A percentile compares a stretch with the other conserved stretches of the same genome.
These are phyloP conservation scores for Alauda arvensis DNA, from an alignment of 2,797 vertebrate species.

Conservation along the genomic window DNA sequence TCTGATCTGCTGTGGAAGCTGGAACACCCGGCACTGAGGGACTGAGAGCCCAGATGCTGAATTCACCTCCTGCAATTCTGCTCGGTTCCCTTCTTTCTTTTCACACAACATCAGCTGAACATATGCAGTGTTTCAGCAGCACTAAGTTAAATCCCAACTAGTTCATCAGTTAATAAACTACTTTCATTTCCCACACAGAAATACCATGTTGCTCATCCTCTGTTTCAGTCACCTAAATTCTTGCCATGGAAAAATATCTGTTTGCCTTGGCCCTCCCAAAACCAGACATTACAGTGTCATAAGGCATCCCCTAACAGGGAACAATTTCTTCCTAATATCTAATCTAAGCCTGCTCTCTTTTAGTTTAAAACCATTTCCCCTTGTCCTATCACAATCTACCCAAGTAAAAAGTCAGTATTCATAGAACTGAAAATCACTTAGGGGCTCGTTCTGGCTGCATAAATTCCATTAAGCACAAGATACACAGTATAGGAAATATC, in stretches of 20 bases:
- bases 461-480: background rate
- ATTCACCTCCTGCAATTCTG: background rate
- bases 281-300: background rate
- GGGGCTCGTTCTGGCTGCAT: background rate
- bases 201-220: background rate
- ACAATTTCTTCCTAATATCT: background rate
- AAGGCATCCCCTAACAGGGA: background rate
- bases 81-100: background rate
- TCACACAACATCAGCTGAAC: background rate
- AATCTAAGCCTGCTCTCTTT: background rate
- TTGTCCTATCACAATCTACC: background rate
- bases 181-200: background rate
- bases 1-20: background rate
- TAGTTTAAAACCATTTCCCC: background rate
- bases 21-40: background rate
- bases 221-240: background rate
- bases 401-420: background rate
- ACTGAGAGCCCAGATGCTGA: fast-evolving
- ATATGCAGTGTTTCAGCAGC: background rate
- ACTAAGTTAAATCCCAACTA: background rate
- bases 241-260: background rate
- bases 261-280: background rate
- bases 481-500: background rate
- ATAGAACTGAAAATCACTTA: background rate
- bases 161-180: background rate